A percentile compares a stretch with the other conserved stretches of the same genome.
Evolutionary conservation across 2,113 vertebrate species (phyloP).

Genomic region (Lates calcarifer): DNA sequence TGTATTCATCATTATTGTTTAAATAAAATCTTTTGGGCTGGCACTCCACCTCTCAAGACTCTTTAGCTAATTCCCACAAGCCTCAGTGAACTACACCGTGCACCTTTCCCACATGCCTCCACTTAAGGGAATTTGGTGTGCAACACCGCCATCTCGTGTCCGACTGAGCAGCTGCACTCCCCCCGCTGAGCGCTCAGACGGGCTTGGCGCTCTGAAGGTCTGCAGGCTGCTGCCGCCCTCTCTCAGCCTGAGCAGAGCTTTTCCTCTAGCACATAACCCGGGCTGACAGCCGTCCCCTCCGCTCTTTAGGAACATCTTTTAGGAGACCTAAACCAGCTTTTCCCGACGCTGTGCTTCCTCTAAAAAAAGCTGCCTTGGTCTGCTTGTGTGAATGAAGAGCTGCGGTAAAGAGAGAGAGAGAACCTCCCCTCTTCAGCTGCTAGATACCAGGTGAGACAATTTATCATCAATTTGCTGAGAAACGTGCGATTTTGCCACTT

Average conservation of each 20-base stretch:
- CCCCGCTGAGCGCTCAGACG: conserved; percentile 56
- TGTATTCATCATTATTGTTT: no score
- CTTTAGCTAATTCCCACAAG: no score
- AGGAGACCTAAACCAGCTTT: conserved; percentile 6
- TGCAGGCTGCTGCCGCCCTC: conserved; percentile 58
- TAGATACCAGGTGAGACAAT: conserved; percentile 73
- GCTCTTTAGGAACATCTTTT: conserved; percentile 41
- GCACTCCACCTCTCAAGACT: no score
- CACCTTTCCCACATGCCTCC: no score
- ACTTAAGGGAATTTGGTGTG: not conserved
- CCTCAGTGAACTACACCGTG: no score
- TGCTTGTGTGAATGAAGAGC: conserved; percentile 29
- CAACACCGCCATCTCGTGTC: conserved; percentile 70
- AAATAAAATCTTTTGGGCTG: no score
- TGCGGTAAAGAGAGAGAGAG: conserved; percentile 10
- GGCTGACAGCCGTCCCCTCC: conserved; percentile 22
- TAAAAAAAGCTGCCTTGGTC: not conserved
- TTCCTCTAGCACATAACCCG: conserved; percentile 27
- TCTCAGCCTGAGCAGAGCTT: conserved; percentile 37
- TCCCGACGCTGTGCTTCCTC: not conserved
- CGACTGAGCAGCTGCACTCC: conserved; percentile 43
- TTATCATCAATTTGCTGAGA: conserved; percentile 23
- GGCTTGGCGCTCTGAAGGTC: conserved; percentile 69
- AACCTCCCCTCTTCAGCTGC: conserved; percentile 39
- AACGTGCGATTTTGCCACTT: conserved; percentile 26